Evolutionary conservation across 2,797 vertebrate species (phyloP), one percentile per base, ranked within the genome.

Genomic region (Hippopotamyrus pictus): DNA sequence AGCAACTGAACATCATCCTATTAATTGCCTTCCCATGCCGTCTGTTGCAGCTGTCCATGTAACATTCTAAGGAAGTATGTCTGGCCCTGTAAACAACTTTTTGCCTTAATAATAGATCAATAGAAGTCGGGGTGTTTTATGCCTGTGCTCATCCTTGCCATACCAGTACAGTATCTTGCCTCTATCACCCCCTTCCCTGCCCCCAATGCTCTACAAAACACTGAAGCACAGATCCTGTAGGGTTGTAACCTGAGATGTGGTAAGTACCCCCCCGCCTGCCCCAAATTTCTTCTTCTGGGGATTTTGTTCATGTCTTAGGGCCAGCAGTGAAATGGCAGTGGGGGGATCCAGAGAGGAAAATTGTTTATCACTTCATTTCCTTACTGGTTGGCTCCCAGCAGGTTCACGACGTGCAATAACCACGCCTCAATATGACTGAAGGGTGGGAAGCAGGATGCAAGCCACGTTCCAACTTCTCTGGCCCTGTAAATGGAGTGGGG

Each of bases 21-120:
- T 85, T 85, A 37, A 83, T 51, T 90, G 41, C 73, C 29, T 83
- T 87, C 51, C 51, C 48, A 69, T 89, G 69, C 44, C 22, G 33
- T 44, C 51, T 37, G 51, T 50, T 8, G 50, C 37, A 33, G 7
- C 5, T 84, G 22, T 33, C 62, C 22, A 29, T 29, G 62, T 69
- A 69, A 69, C 62, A 29, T 57, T 69, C 62, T 41, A 76, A 76
- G 69, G 33, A 76, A 41, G 54, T 57, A n/a, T n/a, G 29, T 19
- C 69, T 76, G 69, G 14, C 12, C 29, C 41, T 41, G 11, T 76
- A 7, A 14, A 37, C 69, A 76, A 12, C 50, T 29, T 59, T 37
- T 37, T 73, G 14, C 37, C 41, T 29, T 37, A 65, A 57, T n/a
- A n/a, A 33, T 65, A 17, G 25, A 85, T 69, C 50, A 53, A 53